Evolutionary conservation across 2,113 vertebrate species (phyloP), one percentile per base, ranked within the genome.

Genomic region (Plecturocebus donacophilus): DNA sequence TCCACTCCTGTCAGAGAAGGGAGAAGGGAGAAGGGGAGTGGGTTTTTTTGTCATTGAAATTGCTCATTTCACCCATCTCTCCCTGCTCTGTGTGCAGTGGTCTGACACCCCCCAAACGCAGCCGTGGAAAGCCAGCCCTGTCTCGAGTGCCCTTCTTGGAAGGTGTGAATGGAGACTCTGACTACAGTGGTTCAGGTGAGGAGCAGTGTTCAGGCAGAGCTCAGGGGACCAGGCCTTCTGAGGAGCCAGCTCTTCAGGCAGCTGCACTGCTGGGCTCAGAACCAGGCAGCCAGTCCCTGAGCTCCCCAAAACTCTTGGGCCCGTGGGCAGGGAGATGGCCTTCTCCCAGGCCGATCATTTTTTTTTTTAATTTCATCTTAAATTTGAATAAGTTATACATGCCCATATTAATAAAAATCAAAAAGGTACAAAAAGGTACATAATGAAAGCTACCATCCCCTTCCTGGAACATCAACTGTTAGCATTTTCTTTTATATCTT

Each of bases 41-140:
- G 64, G 23, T 12, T 2, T 52, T 35, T 58, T 17, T 76, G 19
- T 82, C 64, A 17, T 38, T 64, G 23, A 86, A 68, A 77, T 58
- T 47, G 66, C 85, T 97, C 58, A 45, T 83, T 90, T 92, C 12
- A 17, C n/a, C 11, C 52, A 75, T 54, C 23, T 0, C 52, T 92
- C 96, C 56, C 27, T 92, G 0, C 71, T 91, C 25, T 98, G 52
- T 97, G 68, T 70, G 3, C 98, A 99, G 99, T 52, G 98, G 97
- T 94, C 87, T 98, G 95, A 98, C 98, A 2, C 99, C 99, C 54
- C 99, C 99, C 93, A 99, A 99, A 98, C 99, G 99, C 91, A 99
- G 99, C 87, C 99, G 99, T 5, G 99, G 99, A 90, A 99, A 99
- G 97, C 99, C 99, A 0, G 99, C 99, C 73, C 99, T 99, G n/a